Percentiles rank a stretch among this genome's conserved stretches.
These are phyloP conservation scores for Drusus annulatus DNA, from an alignment of 1,140 invertebrate genomes.

Conservation along the genomic window DNA sequence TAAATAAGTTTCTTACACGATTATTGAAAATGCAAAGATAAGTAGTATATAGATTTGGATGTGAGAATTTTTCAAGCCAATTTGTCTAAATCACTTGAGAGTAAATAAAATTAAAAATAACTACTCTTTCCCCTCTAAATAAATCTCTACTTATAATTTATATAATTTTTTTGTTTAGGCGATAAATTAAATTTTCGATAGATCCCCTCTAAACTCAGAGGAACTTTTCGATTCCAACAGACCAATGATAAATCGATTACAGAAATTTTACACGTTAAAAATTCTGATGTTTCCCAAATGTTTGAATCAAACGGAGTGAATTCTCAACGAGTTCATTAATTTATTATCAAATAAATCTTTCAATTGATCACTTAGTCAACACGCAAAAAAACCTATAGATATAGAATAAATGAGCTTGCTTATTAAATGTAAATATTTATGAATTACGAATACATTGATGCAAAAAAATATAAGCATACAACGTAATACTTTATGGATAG, in stretches of 20 bases:
- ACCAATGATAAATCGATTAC: constrained; percentile 1
- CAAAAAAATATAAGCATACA: no score
- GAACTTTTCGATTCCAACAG: not conserved
- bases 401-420: not conserved
- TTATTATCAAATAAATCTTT: constrained; percentile 18
- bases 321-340: constrained; percentile 4
- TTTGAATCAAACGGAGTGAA: not conserved
- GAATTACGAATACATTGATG: not conserved
- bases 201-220: no score
- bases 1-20: no score
- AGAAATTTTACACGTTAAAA: not conserved
- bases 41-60: no score
- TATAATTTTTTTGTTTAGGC: constrained; percentile 14
- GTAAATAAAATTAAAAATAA: no score
- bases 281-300: constrained; percentile 3
- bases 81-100: no score
- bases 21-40: no score
- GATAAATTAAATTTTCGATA: constrained; percentile 8
- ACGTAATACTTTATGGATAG: no score
- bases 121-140: constrained; percentile 8
- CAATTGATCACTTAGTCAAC: not conserved
- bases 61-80: no score
- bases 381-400: no score
- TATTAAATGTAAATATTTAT: constrained; percentile 6
- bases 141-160: constrained; percentile 23